Evolutionary conservation across 2,113 vertebrate genomes (phyloP).

Genomic region (Axis porcinus): DNA sequence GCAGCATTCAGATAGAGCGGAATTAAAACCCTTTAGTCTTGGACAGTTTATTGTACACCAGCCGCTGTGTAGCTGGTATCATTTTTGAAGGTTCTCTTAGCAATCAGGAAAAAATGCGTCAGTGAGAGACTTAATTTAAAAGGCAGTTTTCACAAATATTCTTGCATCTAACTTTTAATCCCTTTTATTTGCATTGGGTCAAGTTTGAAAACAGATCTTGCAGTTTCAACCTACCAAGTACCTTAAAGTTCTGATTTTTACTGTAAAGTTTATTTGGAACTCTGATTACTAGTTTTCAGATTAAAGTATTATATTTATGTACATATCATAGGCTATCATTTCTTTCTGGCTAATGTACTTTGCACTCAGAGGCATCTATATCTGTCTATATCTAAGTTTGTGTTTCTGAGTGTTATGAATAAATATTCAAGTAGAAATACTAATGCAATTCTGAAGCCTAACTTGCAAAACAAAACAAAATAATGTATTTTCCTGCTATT

Average conservation of each 20-base stretch:
- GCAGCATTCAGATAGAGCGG: slow-evolving; percentile 79
- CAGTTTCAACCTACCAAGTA: not conserved
- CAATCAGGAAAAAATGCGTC: slow-evolving; percentile 51
- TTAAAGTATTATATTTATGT: not conserved
- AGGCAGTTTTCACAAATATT: slow-evolving; percentile 21
- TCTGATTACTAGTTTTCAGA: not conserved
- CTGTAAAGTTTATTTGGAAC: not conserved
- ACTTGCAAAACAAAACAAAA: not conserved
- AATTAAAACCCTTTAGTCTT: slow-evolving; percentile 80
- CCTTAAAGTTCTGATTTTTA: not conserved
- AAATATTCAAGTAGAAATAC: slow-evolving; percentile 26
- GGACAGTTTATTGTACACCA: slow-evolving; percentile 75
- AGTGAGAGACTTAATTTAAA: slow-evolving; percentile 41
- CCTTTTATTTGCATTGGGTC: slow-evolving; percentile 44
- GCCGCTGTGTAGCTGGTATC: slow-evolving; percentile 42
- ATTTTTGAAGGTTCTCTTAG: slow-evolving; percentile 51
- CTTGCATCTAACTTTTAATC: slow-evolving; percentile 62
- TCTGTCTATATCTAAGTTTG: not conserved
- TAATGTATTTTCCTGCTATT: not conserved
- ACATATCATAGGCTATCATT: not conserved
- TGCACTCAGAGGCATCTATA: not conserved
- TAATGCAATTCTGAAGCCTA: not conserved
- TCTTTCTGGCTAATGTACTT: not conserved
- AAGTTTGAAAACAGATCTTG: not conserved
- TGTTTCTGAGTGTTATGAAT: not conserved